These are phyloP conservation scores for Psix sp. DNA, from an alignment of 1,140 invertebrate genomes.

Conservation along the genomic window DNA sequence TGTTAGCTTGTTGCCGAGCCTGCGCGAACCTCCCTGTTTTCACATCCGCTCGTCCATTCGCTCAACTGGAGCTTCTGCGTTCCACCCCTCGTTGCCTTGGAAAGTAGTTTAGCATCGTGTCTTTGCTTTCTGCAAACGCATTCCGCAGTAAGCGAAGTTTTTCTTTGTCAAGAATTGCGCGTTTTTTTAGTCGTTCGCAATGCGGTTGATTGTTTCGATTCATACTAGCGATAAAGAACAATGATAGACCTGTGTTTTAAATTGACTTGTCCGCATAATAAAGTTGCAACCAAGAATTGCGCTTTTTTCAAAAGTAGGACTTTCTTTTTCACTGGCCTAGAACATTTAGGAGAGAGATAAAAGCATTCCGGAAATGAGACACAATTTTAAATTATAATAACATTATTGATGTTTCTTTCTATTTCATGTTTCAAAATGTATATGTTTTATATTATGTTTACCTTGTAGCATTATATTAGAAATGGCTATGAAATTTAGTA, in stretches of 20 bases:
- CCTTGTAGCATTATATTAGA: too few relatives aligned
- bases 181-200: slow-evolving; percentile 23
- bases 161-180: slow-evolving; percentile 9
- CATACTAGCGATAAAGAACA: slow-evolving; percentile 31
- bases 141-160: slow-evolving; percentile 20
- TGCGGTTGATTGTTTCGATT: slow-evolving; percentile 36
- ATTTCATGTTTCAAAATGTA: too few relatives aligned
- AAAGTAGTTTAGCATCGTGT: slow-evolving; percentile 52
- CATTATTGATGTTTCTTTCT: too few relatives aligned
- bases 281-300: slow-evolving; percentile 11
- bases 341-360: background rate
- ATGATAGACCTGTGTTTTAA: slow-evolving; percentile 34
- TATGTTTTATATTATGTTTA: too few relatives aligned
- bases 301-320: slow-evolving; percentile 1
- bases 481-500: too few relatives aligned
- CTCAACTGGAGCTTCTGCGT: slow-evolving; percentile 33
- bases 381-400: too few relatives aligned
- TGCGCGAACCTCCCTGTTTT: slow-evolving; percentile 37
- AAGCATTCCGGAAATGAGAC: background rate
- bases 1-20: background rate
- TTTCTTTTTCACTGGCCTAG: slow-evolving; percentile 23
- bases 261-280: slow-evolving; percentile 12
- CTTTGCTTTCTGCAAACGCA: slow-evolving; percentile 27
- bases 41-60: slow-evolving; percentile 37
- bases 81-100: slow-evolving; percentile 46